Conservation (phyloP, 2,888 invertebrate genomes). For the Stegana nigrithorax region DNA sequence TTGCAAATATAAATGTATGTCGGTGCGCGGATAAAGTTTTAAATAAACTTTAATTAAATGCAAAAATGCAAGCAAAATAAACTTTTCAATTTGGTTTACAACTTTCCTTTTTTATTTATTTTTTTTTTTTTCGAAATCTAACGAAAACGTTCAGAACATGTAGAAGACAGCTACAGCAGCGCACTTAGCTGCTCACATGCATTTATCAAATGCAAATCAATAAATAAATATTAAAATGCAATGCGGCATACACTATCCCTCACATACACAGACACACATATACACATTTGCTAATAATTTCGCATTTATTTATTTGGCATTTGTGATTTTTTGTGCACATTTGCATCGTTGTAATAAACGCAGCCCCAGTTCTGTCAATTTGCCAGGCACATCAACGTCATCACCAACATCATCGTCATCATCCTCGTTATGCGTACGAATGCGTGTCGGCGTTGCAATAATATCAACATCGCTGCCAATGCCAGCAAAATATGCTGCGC, state of each 20-base stretch:
- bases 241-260: conserved; percentile 7
- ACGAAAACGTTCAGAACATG: no score
- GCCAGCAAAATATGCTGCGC: not conserved
- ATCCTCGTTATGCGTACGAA: no score
- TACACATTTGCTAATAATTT: not conserved
- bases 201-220: conserved; percentile 61
- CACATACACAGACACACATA: not conserved
- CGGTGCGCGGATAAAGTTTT: no score
- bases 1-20: no score
- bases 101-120: no score
- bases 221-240: conserved; percentile 61
- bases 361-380: not conserved
- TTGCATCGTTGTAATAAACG: not conserved
- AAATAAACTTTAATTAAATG: no score
- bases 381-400: not conserved
- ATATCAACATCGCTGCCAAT: not conserved
- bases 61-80: no score
- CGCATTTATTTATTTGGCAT: not conserved
- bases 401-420: no score
- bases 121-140: no score
- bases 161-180: no score
- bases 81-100: no score
- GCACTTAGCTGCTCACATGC: conserved; percentile 19
- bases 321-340: not conserved
- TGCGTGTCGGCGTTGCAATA: no score